Percentiles rank a stretch among this genome's conserved stretches.
These are phyloP conservation scores for Kradibia gibbosae DNA, from an alignment of 1,140 invertebrate genomes.

Conservation along the genomic window DNA sequence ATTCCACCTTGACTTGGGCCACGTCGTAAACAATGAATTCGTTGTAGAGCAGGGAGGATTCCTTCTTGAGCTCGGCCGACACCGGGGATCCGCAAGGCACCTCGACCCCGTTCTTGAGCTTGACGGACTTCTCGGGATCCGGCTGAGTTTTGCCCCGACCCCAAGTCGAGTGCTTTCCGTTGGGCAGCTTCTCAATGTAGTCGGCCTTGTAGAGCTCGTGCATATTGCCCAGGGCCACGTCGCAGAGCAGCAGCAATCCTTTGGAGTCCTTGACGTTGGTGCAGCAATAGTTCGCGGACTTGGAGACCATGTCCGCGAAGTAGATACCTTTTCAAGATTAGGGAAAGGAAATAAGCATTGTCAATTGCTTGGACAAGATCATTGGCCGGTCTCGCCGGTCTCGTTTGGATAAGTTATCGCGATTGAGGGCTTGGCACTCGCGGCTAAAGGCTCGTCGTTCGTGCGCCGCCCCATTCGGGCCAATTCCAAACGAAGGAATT, in stretches of 20 bases:
- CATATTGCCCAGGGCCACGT: conserved; percentile 96
- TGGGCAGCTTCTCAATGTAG: conserved; percentile 85
- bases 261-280: conserved; percentile 80
- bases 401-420: too few relatives aligned
- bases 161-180: conserved; percentile 85
- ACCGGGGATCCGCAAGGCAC: conserved; percentile 82
- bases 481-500: too few relatives aligned
- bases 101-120: conserved; percentile 76
- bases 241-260: conserved; percentile 92
- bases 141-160: conserved; percentile 86
- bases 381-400: too few relatives aligned
- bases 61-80: conserved; percentile 62
- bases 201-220: conserved; percentile 82
- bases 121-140: conserved; percentile 71
- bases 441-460: too few relatives aligned
- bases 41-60: conserved; percentile 83
- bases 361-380: too few relatives aligned
- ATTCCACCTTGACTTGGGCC: conserved; percentile 88
- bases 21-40: conserved; percentile 95
- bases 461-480: too few relatives aligned
- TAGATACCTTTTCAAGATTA: conserved; percentile 75
- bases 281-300: conserved; percentile 98
- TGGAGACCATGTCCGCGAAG: conserved; percentile 99
- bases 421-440: too few relatives aligned
- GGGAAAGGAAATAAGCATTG: too few relatives aligned